Percentiles rank a stretch among this genome's conserved stretches.
Conservation (phyloP, 2,113 vertebrate genomes). For the Hystrix cristata region DNA sequence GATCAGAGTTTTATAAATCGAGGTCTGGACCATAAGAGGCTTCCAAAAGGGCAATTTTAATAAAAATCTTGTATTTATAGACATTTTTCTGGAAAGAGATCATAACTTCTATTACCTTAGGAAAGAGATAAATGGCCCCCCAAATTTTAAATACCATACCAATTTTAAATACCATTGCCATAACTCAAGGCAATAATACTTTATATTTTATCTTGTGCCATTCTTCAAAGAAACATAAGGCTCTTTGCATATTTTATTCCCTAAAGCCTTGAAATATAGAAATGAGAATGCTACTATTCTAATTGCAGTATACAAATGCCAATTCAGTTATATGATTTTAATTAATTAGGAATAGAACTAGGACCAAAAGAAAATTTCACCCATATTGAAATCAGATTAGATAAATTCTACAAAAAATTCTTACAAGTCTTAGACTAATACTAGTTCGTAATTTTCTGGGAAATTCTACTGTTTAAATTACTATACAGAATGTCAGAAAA, state of each 20-base stretch:
- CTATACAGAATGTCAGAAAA: not conserved
- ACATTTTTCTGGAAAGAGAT: constrained; percentile 28
- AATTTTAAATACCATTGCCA: not conserved
- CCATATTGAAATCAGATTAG: not conserved
- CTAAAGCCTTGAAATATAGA: constrained; percentile 8
- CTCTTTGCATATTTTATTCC: not conserved
- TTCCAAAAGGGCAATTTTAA: not conserved
- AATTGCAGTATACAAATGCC: constrained; percentile 7
- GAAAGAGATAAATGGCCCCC: constrained; percentile 4
- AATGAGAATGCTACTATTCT: not conserved
- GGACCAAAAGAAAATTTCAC: not conserved
- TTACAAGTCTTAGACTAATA: not conserved
- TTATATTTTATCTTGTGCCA: not conserved
- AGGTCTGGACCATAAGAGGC: not conserved
- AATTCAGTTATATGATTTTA: constrained; percentile 1
- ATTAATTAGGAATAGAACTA: not conserved
- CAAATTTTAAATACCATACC: not conserved
- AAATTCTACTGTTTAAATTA: constrained; percentile 53
- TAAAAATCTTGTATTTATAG: not conserved
- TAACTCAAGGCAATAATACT: not conserved
- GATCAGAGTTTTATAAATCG: not conserved
- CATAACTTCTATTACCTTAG: not conserved
- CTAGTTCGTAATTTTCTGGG: not conserved
- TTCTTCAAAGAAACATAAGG: constrained; percentile 19
- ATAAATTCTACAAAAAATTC: constrained; percentile 38